These are phyloP conservation scores for Melanaphis sacchari DNA, from an alignment of 1,140 invertebrate genomes.

Conservation along the genomic window DNA sequence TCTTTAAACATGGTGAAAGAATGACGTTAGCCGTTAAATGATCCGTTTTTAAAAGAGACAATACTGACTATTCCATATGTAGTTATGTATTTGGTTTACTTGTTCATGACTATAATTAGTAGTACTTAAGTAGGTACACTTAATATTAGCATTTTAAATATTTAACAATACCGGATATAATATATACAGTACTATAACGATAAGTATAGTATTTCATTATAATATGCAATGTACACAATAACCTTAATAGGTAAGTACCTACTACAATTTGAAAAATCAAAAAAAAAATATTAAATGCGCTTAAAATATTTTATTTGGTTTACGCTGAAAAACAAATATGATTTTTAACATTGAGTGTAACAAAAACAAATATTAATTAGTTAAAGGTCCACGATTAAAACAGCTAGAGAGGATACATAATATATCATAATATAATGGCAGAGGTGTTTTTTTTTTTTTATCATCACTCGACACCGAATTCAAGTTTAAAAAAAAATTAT, in stretches of 20 bases:
- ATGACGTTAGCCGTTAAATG: background rate
- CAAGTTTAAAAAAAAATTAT: conserved; percentile 16
- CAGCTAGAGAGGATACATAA: background rate
- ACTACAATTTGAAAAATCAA: background rate
- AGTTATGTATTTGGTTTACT: background rate
- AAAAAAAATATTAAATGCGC: background rate
- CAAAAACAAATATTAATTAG: background rate
- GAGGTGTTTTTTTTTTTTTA: background rate
- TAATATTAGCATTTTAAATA: background rate
- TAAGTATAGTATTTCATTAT: background rate
- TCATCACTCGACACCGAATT: background rate
- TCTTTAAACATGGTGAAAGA: background rate
- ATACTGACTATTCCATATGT: background rate
- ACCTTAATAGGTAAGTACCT: background rate
- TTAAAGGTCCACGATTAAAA: background rate
- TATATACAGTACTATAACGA: background rate
- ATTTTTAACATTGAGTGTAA: background rate
- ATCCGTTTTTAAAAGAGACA: background rate
- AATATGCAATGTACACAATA: background rate
- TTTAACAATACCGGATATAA: background rate
- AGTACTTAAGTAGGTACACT: background rate
- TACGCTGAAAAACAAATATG: background rate
- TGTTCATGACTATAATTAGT: background rate
- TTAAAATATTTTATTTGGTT: background rate
- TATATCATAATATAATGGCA: background rate